Conservation (phyloP, 2,888 invertebrate species). For the Heliconius hortense region DNA sequence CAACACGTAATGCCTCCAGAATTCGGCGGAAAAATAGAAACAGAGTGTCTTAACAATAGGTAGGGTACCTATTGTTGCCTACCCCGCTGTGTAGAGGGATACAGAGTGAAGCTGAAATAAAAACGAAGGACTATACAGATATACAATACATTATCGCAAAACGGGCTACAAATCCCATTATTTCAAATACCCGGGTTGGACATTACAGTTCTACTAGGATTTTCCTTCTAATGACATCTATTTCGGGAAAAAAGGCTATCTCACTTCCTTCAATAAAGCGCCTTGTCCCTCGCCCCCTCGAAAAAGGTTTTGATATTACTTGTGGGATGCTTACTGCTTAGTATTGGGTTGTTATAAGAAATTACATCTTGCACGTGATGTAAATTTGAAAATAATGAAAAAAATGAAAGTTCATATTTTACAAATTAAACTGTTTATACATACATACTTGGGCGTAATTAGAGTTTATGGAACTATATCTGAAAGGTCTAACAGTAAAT, state of each 20-base stretch:
- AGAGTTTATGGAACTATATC: too few species aligned
- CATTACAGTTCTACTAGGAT: not conserved
- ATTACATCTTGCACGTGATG: not conserved
- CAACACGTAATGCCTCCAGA: too few species aligned
- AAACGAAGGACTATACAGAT: not conserved
- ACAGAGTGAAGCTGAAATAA: too few species aligned
- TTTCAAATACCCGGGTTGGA: not conserved
- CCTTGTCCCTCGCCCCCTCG: too few species aligned
- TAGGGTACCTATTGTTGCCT: too few species aligned
- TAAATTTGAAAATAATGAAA: not conserved
- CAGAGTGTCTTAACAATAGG: too few species aligned
- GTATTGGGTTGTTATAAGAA: conserved; percentile 1
- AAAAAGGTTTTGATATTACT: not conserved
- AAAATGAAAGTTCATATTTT: not conserved
- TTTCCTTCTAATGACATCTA: not conserved
- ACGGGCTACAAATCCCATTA: not conserved
- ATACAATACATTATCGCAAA: not conserved
- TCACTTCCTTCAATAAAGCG: conserved; percentile 4
- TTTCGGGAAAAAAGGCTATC: not conserved
- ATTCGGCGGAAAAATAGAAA: too few species aligned
- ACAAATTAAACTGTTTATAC: not conserved
- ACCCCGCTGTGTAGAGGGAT: too few species aligned
- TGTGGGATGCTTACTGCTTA: not conserved
- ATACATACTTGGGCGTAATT: too few species aligned
- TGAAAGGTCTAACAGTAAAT: too few species aligned